These are phyloP conservation scores for Trochalopteron elliotii DNA, from an alignment of 2,113 vertebrate species.

Conservation along the genomic window DNA sequence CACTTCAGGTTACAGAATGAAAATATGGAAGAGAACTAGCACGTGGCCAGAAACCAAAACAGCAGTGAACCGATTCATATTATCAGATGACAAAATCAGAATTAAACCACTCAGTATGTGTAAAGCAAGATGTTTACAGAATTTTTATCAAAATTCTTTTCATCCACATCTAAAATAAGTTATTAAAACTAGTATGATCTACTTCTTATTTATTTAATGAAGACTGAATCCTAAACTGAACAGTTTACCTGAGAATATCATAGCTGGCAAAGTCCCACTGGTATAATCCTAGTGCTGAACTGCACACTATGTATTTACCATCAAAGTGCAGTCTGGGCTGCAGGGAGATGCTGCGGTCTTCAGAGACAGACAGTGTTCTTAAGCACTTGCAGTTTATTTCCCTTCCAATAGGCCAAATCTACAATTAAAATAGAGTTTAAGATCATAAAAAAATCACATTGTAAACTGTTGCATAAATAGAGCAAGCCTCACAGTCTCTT, in stretches of 20 bases:
- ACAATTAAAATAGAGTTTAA: slow-evolving; percentile 26
- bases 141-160: not conserved
- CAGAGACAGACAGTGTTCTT: slow-evolving; percentile 93
- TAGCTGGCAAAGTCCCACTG: slow-evolving; percentile 99
- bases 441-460: not conserved
- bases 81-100: not conserved
- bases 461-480: not conserved
- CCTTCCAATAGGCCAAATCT: slow-evolving; percentile 98
- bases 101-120: not conserved
- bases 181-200: not conserved
- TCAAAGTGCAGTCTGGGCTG: slow-evolving; percentile 97
- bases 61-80: not conserved
- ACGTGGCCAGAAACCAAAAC: not conserved
- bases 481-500: not conserved
- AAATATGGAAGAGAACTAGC: not conserved
- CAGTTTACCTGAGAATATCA: slow-evolving; percentile 89
- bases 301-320: slow-evolving; percentile 93
- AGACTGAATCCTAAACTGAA: not conserved
- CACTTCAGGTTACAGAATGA: not conserved
- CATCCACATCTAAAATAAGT: not conserved
- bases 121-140: not conserved
- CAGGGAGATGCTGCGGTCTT: slow-evolving; percentile 92
- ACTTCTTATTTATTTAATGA: not conserved
- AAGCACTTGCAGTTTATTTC: slow-evolving; percentile 98
- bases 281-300: slow-evolving; percentile 94